Conservation (phyloP, 1,140 invertebrate species). For the Campoletis sonorensis region DNA sequence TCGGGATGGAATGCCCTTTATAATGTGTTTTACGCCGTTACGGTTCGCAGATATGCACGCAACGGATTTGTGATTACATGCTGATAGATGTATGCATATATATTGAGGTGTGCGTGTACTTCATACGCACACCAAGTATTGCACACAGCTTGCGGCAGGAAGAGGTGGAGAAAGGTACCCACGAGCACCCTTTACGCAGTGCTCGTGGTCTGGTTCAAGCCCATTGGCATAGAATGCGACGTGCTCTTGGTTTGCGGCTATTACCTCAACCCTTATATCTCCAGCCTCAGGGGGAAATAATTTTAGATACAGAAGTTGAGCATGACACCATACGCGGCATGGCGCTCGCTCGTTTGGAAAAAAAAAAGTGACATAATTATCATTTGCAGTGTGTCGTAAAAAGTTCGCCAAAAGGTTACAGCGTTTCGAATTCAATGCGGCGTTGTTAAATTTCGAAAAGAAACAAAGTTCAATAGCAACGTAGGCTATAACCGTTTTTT, state of each 20-base stretch:
- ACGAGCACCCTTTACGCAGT: constrained; percentile 55
- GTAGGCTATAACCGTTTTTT: too few species aligned
- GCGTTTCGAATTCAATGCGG: not conserved
- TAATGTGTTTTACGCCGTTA: not conserved
- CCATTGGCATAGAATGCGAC: constrained; percentile 61
- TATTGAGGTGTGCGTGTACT: constrained; percentile 57
- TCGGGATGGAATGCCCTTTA: not conserved
- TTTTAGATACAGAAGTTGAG: constrained; percentile 57
- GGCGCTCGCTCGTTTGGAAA: not conserved
- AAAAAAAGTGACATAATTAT: not conserved
- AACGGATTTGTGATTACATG: not conserved
- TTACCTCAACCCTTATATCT: constrained; percentile 53
- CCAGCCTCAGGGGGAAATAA: constrained; percentile 52
- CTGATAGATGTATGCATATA: not conserved
- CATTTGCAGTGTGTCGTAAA: not conserved
- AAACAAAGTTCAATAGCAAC: too few species aligned
- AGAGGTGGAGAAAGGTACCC: constrained; percentile 56
- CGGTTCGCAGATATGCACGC: not conserved
- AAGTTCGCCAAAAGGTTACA: not conserved
- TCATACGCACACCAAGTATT: constrained; percentile 61
- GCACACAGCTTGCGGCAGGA: constrained; percentile 51
- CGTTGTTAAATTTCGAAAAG: too few species aligned
- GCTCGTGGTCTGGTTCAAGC: constrained; percentile 48
- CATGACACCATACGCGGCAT: not conserved
- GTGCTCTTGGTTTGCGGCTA: constrained; percentile 40